A percentile compares a stretch with the other conserved stretches of the same genome.
Evolutionary conservation across 2,888 invertebrate genomes (phyloP).

Genomic region (Acleris sparsana): DNA sequence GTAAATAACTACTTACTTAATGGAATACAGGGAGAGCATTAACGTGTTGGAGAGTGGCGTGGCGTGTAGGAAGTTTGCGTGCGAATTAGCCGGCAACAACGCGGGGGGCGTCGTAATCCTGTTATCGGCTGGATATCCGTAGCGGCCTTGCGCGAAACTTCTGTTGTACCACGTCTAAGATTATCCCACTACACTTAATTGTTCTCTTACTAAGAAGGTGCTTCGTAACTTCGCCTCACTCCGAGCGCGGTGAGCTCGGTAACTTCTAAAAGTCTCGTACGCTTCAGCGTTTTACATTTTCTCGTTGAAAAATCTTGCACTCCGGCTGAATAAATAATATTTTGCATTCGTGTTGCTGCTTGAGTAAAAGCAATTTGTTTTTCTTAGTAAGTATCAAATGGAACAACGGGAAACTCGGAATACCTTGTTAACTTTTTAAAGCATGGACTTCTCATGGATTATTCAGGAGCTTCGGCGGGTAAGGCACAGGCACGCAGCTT

Average conservation of each 20-base stretch:
- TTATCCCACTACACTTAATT: constrained; percentile 58
- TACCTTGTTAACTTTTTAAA: constrained; percentile 82
- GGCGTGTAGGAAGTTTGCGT: constrained; percentile 69
- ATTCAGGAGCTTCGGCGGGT: constrained; percentile 66
- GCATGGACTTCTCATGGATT: constrained; percentile 74
- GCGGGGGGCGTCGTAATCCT: constrained; percentile 71
- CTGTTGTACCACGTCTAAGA: constrained; percentile 50
- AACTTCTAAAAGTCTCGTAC: constrained; percentile 29
- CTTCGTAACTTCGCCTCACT: constrained; percentile 21
- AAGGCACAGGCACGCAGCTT: constrained; percentile 35
- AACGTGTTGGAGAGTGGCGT: constrained; percentile 54
- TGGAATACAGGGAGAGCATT: constrained; percentile 50
- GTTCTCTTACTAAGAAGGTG: constrained; percentile 38
- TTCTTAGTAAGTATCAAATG: constrained; percentile 62
- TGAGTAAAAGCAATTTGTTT: constrained; percentile 71
- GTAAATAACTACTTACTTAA: constrained; percentile 34
- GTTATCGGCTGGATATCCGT: constrained; percentile 72
- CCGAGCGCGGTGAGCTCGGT: constrained; percentile 1
- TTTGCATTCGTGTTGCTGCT: constrained; percentile 46
- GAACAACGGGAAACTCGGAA: constrained; percentile 78
- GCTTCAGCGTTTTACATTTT: constrained; percentile 33
- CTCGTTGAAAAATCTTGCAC: constrained; percentile 35
- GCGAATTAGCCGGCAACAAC: constrained; percentile 71
- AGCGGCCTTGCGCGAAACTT: constrained; percentile 58
- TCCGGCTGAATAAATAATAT: constrained; percentile 43